Percentiles rank a stretch among this genome's conserved stretches.
Conservation (phyloP, 2,113 vertebrate genomes). For the Semicossyphus pulcher region DNA sequence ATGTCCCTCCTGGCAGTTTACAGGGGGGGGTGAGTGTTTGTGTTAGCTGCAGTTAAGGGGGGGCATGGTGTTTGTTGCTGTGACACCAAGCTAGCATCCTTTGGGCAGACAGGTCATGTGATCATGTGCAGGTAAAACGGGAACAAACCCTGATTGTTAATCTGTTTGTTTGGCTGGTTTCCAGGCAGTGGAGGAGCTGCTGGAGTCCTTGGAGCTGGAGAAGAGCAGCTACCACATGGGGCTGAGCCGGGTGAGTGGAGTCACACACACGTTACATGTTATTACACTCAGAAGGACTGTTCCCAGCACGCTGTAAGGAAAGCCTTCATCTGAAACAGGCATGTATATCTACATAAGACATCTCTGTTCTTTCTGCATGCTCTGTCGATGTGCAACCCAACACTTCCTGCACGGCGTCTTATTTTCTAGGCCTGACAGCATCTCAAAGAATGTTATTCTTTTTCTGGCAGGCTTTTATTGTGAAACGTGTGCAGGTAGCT, state of each 20-base stretch:
- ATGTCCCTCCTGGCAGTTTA: constrained; percentile 4
- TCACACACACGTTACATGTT: neutral
- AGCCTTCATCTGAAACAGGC: too few relatives aligned
- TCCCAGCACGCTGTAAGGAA: too few relatives aligned
- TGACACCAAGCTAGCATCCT: constrained; percentile 11
- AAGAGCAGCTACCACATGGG: constrained; percentile 96
- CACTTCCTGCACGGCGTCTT: too few relatives aligned
- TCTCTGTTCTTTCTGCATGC: too few relatives aligned
- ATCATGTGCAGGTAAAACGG: neutral
- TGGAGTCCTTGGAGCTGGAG: constrained; percentile 95
- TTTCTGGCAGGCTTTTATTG: too few relatives aligned
- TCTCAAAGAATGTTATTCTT: too few relatives aligned
- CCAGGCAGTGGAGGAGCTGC: constrained; percentile 94
- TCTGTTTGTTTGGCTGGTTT: constrained; percentile 47
- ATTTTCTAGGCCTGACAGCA: too few relatives aligned
- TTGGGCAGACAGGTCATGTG: constrained; percentile 21
- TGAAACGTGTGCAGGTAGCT: too few relatives aligned
- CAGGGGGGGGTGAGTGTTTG: constrained; percentile 1
- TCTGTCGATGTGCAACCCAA: too few relatives aligned
- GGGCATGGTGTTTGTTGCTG: constrained; percentile 25
- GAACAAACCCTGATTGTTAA: constrained; percentile 26
- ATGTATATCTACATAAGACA: too few relatives aligned
- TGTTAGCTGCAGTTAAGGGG: constrained; percentile 6
- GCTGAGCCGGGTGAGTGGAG: constrained; percentile 90
- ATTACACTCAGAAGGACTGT: neutral